Percentiles rank a stretch among this genome's conserved stretches.
These are phyloP conservation scores for Lathronympha strigana DNA, from an alignment of 2,888 invertebrate species.

Conservation along the genomic window DNA sequence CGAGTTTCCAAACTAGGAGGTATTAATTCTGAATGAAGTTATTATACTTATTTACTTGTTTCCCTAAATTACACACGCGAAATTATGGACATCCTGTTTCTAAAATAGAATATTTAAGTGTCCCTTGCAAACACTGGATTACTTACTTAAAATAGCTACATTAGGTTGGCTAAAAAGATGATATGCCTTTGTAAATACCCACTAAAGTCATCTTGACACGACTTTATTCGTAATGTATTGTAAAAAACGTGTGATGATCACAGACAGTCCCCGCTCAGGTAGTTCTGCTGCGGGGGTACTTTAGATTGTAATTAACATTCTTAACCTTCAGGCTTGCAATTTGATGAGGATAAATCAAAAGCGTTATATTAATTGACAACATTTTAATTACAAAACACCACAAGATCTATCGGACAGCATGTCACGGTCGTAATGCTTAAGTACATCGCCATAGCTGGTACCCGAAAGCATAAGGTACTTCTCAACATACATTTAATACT, in stretches of 20 bases:
- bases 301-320: neutral
- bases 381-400: constrained; percentile 85
- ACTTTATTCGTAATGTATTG: no score
- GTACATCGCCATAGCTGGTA: constrained; percentile 71
- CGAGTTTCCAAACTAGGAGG: no score
- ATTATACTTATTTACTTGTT: constrained; percentile 11
- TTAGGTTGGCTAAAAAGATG: no score
- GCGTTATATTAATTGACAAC: constrained; percentile 79
- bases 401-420: constrained; percentile 80
- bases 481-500: constrained; percentile 73
- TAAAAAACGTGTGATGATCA: no score
- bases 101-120: neutral
- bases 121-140: neutral
- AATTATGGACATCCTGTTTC: constrained; percentile 12
- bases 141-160: no score
- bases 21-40: neutral
- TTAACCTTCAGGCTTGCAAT: neutral
- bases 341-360: constrained; percentile 51
- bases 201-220: no score
- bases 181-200: no score
- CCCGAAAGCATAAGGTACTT: constrained; percentile 74
- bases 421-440: constrained; percentile 76
- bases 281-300: no score
- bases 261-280: no score
- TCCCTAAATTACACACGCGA: constrained; percentile 3